Percentiles rank a stretch among this genome's conserved stretches.
These are phyloP conservation scores for Eupithecia centaureata DNA, from an alignment of 2,888 invertebrate genomes.

Conservation along the genomic window DNA sequence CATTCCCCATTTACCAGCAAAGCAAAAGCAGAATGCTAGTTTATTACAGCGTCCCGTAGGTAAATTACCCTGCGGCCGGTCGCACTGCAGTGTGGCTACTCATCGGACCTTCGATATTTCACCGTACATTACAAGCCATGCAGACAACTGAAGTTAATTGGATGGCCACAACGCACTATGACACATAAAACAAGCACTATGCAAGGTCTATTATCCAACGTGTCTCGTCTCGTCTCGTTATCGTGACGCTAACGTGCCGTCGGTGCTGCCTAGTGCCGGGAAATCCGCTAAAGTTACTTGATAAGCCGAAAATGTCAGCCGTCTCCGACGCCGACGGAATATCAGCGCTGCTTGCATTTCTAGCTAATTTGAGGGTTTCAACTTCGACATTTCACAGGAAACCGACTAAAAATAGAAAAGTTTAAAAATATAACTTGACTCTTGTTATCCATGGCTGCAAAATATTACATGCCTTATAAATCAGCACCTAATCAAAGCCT, in stretches of 20 bases:
- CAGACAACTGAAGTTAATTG: slow-evolving; percentile 78
- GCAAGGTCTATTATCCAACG: slow-evolving; percentile 28
- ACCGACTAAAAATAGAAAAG: not conserved
- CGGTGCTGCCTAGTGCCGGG: slow-evolving; percentile 27
- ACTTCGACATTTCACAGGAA: not conserved
- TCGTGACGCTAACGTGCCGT: slow-evolving; percentile 32
- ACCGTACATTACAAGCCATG: slow-evolving; percentile 72
- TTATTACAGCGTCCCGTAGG: slow-evolving; percentile 26
- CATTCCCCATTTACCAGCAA: not conserved
- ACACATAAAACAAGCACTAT: slow-evolving; percentile 59
- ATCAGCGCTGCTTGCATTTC: slow-evolving; percentile 20
- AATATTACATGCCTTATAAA: slow-evolving; percentile 32
- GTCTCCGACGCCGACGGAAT: slow-evolving; percentile 10
- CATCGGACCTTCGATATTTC: slow-evolving; percentile 75
- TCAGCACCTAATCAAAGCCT: slow-evolving; percentile 48
- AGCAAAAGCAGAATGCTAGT: slow-evolving; percentile 11
- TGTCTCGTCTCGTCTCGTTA: slow-evolving; percentile 36
- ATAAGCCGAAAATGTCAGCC: slow-evolving; percentile 37
- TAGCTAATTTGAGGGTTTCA: slow-evolving; percentile 17
- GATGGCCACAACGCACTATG: slow-evolving; percentile 62
- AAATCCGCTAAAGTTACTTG: slow-evolving; percentile 38
- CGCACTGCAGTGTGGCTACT: slow-evolving; percentile 51
- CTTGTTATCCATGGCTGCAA: not conserved
- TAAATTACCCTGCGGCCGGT: slow-evolving; percentile 27
- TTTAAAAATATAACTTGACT: slow-evolving; percentile 5